These are phyloP conservation scores for Monoplex corrugatus DNA, from an alignment of 2,888 invertebrate species.

Conservation along the genomic window DNA sequence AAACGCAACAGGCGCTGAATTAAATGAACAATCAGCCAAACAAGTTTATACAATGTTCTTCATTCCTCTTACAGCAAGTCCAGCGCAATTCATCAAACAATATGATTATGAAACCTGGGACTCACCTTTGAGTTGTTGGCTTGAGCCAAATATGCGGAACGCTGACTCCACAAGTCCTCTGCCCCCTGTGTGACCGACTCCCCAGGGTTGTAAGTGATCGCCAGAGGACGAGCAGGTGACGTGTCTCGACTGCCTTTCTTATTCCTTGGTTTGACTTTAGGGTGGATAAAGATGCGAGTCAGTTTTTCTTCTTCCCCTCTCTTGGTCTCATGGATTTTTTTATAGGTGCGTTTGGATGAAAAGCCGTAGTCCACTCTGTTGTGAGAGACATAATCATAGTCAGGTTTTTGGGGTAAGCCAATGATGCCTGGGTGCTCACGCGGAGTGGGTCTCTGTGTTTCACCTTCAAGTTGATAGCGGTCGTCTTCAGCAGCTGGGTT, in stretches of 20 bases:
- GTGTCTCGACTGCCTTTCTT: conserved; percentile 27
- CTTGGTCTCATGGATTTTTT: conserved; percentile 66
- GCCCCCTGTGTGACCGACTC: conserved; percentile 61
- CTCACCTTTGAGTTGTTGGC: conserved; percentile 7
- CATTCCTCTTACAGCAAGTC: no score
- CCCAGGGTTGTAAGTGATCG: conserved; percentile 49
- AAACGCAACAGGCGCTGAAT: no score
- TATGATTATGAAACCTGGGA: no score
- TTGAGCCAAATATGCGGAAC: conserved; percentile 53
- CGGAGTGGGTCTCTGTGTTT: background rate
- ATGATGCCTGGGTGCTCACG: background rate
- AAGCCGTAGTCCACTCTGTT: conserved; percentile 72
- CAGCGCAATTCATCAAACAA: no score
- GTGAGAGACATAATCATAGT: conserved; percentile 69
- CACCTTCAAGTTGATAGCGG: conserved; percentile 14
- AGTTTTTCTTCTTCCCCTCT: conserved; percentile 70
- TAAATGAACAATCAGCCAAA: no score
- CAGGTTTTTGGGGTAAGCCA: conserved; percentile 62
- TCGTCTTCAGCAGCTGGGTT: background rate
- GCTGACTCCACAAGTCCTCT: conserved; percentile 69
- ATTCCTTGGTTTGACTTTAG: conserved; percentile 56
- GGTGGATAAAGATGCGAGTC: conserved; percentile 68
- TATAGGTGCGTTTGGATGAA: conserved; percentile 65
- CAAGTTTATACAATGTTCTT: no score
- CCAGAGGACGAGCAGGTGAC: conserved; percentile 16